Conservation (phyloP, 1,140 invertebrate genomes). For the Phymorhynchus buccinoides region DNA sequence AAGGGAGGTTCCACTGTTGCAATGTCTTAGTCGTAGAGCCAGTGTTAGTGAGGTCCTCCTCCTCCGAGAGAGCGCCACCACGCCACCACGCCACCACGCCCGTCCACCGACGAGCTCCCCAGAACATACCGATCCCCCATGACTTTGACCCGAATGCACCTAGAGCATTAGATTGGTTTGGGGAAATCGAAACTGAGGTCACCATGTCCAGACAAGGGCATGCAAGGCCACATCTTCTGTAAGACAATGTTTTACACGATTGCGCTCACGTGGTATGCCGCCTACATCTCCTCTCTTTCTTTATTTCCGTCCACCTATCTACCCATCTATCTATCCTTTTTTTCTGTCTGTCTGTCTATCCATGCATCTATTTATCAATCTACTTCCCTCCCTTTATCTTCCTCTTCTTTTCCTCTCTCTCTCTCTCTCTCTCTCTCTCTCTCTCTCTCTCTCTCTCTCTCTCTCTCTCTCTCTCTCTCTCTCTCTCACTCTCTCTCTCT, state of each 20-base stretch:
- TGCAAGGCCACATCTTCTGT: neutral
- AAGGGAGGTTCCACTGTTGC: no score
- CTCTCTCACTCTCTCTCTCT: neutral
- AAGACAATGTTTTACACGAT: neutral
- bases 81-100: no score
- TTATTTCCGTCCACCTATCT: neutral
- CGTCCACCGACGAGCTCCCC: no score
- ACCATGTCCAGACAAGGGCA: no score
- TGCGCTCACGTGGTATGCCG: neutral
- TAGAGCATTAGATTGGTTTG: no score
- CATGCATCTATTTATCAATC: neutral
- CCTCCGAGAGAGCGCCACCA: no score
- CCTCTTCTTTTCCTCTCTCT: conserved; percentile 1
- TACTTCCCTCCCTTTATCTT: neutral
- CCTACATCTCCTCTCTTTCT: neutral
- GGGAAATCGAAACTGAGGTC: no score
- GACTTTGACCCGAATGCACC: no score
- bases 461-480: neutral
- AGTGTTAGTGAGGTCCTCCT: no score
- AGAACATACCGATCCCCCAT: no score
- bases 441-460: conserved; percentile 25
- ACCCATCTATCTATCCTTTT: neutral
- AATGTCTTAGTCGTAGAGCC: no score
- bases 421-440: conserved; percentile 23
- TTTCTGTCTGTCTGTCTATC: neutral